These are phyloP conservation scores for Platycheirus rosarum DNA, from an alignment of 2,888 invertebrate species.

Conservation along the genomic window DNA sequence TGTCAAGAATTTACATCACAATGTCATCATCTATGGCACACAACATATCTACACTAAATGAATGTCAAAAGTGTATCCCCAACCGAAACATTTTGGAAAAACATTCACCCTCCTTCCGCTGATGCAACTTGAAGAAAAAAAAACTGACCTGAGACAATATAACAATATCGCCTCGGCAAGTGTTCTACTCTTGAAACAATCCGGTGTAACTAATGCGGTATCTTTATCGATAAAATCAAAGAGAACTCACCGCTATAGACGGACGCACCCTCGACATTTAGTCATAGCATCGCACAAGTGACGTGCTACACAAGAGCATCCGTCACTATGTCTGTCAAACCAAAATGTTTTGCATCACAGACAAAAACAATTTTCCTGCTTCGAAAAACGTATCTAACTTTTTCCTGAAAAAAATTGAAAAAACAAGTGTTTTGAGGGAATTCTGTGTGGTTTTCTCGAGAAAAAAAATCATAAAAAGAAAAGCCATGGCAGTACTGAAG, in stretches of 20 bases:
- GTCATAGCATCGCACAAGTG: slow-evolving; percentile 51
- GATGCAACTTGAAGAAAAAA: not conserved
- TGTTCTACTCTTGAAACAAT: slow-evolving; percentile 25
- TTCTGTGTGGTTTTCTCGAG: slow-evolving; percentile 68
- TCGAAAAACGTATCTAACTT: slow-evolving; percentile 46
- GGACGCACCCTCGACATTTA: slow-evolving; percentile 45
- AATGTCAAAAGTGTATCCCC: slow-evolving; percentile 58
- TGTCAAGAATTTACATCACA: slow-evolving; percentile 44
- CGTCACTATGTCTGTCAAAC: slow-evolving; percentile 68
- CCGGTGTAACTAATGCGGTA: slow-evolving; percentile 57
- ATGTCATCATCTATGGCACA: not conserved
- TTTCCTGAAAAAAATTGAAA: slow-evolving; percentile 24
- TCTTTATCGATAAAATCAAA: slow-evolving; percentile 63
- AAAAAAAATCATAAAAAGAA: slow-evolving; percentile 51
- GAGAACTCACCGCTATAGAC: slow-evolving; percentile 55
- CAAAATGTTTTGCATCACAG: slow-evolving; percentile 67
- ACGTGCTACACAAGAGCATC: slow-evolving; percentile 61
- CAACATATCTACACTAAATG: slow-evolving; percentile 19
- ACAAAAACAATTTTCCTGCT: slow-evolving; percentile 25
- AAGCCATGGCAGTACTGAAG: not conserved
- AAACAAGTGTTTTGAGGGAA: slow-evolving; percentile 61
- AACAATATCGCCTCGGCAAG: slow-evolving; percentile 14
- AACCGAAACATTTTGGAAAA: slow-evolving; percentile 50
- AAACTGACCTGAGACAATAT: slow-evolving; percentile 66
- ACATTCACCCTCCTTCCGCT: slow-evolving; percentile 28